Evolutionary conservation across 2,888 invertebrate genomes (phyloP).

Genomic region (Tipula confusa): DNA sequence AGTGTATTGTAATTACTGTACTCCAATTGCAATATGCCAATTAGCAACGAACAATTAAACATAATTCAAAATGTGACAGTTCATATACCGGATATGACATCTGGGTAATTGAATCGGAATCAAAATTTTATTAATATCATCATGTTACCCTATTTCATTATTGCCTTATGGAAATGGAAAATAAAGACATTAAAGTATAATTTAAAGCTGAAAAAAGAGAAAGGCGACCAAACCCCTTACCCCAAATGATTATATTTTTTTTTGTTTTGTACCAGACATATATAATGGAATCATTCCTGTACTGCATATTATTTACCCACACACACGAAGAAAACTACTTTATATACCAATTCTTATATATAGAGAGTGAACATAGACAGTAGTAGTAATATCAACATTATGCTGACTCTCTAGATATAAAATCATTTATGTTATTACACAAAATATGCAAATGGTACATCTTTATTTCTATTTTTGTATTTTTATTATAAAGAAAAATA

Average conservation of each 20-base stretch:
- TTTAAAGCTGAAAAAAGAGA: not conserved
- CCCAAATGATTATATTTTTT: not conserved
- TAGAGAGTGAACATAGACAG: not conserved
- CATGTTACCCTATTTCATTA: too few relatives aligned
- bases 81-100: too few relatives aligned
- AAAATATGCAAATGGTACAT: constrained; percentile 25
- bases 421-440: constrained; percentile 25
- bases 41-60: too few relatives aligned
- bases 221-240: not conserved
- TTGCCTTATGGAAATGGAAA: too few relatives aligned
- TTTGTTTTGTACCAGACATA: not conserved
- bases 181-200: not conserved
- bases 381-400: not conserved
- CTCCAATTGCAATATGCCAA: too few relatives aligned
- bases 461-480: not conserved
- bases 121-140: too few relatives aligned
- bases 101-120: too few relatives aligned
- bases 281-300: not conserved
- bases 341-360: not conserved
- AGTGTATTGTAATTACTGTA: too few relatives aligned
- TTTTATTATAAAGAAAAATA: not conserved
- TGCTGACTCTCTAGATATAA: constrained; percentile 12
- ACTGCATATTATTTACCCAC: not conserved
- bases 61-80: too few relatives aligned
- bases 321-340: not conserved